Percentiles rank a stretch among this genome's conserved stretches.
These are phyloP conservation scores for Bombus waltoni DNA, from an alignment of 1,140 invertebrate genomes.

Conservation along the genomic window DNA sequence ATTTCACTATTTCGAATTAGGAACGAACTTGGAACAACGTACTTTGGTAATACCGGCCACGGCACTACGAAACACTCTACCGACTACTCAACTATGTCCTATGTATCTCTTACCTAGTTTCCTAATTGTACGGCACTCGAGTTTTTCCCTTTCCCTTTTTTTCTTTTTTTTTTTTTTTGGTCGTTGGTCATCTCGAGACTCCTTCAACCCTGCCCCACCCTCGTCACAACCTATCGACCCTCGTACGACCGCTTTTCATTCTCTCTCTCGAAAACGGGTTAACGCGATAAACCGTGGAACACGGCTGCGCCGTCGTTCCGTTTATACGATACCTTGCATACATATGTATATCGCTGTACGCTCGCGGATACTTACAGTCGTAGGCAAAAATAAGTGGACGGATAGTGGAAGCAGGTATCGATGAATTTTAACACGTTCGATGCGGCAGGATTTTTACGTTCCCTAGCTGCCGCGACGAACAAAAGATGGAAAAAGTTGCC, in stretches of 20 bases:
- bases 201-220: background rate
- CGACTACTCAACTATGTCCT: slow-evolving; percentile 26
- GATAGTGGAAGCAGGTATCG: no score
- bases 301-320: background rate
- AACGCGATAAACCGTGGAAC: slow-evolving; percentile 12
- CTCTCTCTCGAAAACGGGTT: slow-evolving; percentile 10
- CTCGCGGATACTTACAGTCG: no score
- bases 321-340: background rate
- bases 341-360: background rate
- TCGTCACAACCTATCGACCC: background rate
- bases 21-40: slow-evolving; percentile 13
- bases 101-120: slow-evolving; percentile 40
- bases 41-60: slow-evolving; percentile 45
- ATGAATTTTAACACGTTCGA: no score
- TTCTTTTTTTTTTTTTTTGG: background rate
- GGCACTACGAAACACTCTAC: slow-evolving; percentile 28
- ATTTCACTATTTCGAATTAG: slow-evolving; percentile 60
- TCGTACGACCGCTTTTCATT: background rate
- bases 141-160: background rate
- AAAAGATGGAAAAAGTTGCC: no score
- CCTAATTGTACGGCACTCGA: slow-evolving; percentile 43
- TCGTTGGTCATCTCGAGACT: slow-evolving; percentile 1
- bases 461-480: no score
- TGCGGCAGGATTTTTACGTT: no score
- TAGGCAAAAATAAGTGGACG: no score